Conservation (phyloP, 2,888 invertebrate genomes). For the Habrosyne pyritoides region DNA sequence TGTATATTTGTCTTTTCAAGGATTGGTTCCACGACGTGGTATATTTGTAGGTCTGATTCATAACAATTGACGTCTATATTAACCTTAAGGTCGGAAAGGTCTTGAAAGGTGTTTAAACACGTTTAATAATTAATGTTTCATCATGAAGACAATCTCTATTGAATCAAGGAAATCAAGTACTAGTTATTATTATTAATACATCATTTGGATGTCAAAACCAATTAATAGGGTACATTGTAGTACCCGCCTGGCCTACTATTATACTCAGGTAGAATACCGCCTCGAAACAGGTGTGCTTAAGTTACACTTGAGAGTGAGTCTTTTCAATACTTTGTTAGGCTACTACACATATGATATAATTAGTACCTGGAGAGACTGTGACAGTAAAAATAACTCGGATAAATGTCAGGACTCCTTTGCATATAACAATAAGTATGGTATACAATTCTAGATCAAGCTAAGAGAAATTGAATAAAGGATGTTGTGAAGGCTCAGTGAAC, state of each 20-base stretch:
- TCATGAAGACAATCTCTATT: not conserved
- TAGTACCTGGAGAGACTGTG: too few relatives aligned
- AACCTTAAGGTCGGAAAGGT: not conserved
- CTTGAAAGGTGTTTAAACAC: not conserved
- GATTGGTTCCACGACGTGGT: not conserved
- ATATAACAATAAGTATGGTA: not conserved
- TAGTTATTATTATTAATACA: not conserved
- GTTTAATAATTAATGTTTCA: not conserved
- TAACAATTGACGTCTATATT: not conserved
- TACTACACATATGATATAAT: too few relatives aligned
- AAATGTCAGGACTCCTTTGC: not conserved
- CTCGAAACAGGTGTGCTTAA: too few relatives aligned
- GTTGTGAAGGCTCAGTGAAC: conserved; percentile 26
- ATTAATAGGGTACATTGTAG: too few relatives aligned
- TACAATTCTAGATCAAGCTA: conserved; percentile 15
- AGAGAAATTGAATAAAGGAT: conserved; percentile 34
- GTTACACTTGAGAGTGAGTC: too few relatives aligned
- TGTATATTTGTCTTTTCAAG: not conserved
- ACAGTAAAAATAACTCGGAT: not conserved
- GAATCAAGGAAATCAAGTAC: not conserved
- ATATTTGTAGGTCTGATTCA: not conserved
- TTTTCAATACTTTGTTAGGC: too few relatives aligned
- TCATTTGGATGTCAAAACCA: too few relatives aligned
- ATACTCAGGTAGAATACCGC: too few relatives aligned
- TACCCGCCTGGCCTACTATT: too few relatives aligned